These are phyloP conservation scores for Rhea americana DNA, from an alignment of 2,113 vertebrate genomes.

Conservation along the genomic window DNA sequence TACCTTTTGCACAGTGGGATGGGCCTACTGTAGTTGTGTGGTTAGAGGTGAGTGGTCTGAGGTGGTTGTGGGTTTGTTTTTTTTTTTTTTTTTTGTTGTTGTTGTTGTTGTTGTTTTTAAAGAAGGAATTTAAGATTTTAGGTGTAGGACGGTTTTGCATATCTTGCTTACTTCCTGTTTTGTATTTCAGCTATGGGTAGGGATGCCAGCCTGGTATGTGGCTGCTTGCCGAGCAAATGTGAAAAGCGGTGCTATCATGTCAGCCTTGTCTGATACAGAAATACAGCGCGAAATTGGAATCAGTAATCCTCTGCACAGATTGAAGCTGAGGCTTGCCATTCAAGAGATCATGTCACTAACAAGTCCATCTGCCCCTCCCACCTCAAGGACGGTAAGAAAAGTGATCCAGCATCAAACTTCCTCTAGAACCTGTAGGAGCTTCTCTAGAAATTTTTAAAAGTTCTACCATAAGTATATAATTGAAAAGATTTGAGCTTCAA, in stretches of 20 bases:
- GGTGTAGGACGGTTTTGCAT: neutral
- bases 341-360: slow-evolving; percentile 98
- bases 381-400: slow-evolving; percentile 91
- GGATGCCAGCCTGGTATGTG: slow-evolving; percentile 99
- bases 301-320: slow-evolving; percentile 93
- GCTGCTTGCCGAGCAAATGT: slow-evolving; percentile 96
- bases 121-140: neutral
- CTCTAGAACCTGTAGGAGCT: neutral
- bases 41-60: slow-evolving; percentile 86
- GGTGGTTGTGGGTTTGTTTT: too few species aligned
- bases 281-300: slow-evolving; percentile 98
- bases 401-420: neutral
- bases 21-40: slow-evolving; percentile 96
- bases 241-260: slow-evolving; percentile 98
- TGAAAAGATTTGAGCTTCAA: neutral
- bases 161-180: neutral
- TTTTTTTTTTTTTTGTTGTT: too few species aligned
- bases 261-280: slow-evolving; percentile 94
- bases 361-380: slow-evolving; percentile 94
- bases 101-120: too few species aligned
- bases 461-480: neutral
- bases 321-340: slow-evolving; percentile 95
- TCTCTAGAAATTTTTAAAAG: neutral
- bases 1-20: slow-evolving; percentile 97
- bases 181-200: slow-evolving; percentile 91